Evolutionary conservation across 2,888 invertebrate species (phyloP).

Genomic region (Maniola hyperantus): DNA sequence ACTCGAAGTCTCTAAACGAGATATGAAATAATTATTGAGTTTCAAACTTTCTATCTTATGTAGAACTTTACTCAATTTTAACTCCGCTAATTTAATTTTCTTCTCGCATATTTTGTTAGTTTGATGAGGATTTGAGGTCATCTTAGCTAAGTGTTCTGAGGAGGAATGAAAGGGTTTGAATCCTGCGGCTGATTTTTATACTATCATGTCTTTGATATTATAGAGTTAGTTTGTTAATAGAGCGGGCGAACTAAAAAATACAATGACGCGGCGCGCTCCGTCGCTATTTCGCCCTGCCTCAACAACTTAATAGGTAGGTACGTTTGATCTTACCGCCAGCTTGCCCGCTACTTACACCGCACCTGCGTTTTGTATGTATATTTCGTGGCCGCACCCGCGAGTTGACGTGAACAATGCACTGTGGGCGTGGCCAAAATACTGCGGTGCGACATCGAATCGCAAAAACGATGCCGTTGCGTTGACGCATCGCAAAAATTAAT

Average conservation of each 20-base stretch:
- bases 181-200: slow-evolving; percentile 52
- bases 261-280: too few species aligned
- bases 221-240: slow-evolving; percentile 40
- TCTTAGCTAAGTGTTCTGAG: slow-evolving; percentile 42
- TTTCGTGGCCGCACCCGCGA: too few species aligned
- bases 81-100: slow-evolving; percentile 64
- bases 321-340: too few species aligned
- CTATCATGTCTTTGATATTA: slow-evolving; percentile 27
- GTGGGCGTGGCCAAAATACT: too few species aligned
- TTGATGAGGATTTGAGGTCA: slow-evolving; percentile 48
- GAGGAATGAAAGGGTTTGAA: slow-evolving; percentile 48
- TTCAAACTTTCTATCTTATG: slow-evolving; percentile 63
- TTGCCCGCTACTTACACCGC: too few species aligned
- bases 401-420: too few species aligned
- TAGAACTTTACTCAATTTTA: slow-evolving; percentile 64
- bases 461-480: too few species aligned
- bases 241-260: slow-evolving; percentile 4
- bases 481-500: too few species aligned
- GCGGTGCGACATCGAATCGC: too few species aligned
- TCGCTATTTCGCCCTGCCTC: too few species aligned
- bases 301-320: too few species aligned
- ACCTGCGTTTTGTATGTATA: too few species aligned
- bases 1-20: slow-evolving; percentile 50
- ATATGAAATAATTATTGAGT: slow-evolving; percentile 54
- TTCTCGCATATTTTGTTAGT: slow-evolving; percentile 58